A percentile compares a stretch with the other conserved stretches of the same genome.
phyloP scores from a whole-genome alignment of 2,888 invertebrate genomes.

The Thecocarcelia acutangulata region DNA sequence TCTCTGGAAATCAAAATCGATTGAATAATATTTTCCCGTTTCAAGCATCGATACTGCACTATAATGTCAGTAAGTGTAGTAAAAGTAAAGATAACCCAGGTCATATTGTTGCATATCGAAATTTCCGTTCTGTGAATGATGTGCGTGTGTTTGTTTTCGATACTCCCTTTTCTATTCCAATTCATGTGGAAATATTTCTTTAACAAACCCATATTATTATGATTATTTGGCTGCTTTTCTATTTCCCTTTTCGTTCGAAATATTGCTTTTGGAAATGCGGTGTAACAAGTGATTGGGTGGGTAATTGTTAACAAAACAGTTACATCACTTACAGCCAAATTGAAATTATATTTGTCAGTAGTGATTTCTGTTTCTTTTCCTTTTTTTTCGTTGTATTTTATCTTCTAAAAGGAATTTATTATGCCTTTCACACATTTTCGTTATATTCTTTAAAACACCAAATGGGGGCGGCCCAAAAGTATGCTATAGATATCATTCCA shows the following conservation, averaged over 20 bases:
- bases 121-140: no score
- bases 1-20: no score
- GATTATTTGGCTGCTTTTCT: not conserved
- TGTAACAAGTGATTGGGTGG: slow-evolving; percentile 71
- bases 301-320: slow-evolving; percentile 60
- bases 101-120: slow-evolving; percentile 48
- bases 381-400: slow-evolving; percentile 3
- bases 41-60: no score
- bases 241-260: not conserved
- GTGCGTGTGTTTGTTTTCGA: no score
- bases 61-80: no score
- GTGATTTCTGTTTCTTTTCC: slow-evolving; percentile 51
- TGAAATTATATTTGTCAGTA: slow-evolving; percentile 64
- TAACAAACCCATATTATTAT: not conserved
- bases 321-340: slow-evolving; percentile 61
- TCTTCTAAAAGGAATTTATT: not conserved
- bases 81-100: slow-evolving; percentile 20
- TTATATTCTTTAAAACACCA: slow-evolving; percentile 6
- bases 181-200: no score
- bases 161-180: no score
- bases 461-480: slow-evolving; percentile 16
- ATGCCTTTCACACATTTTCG: slow-evolving; percentile 9
- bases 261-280: slow-evolving; percentile 36
- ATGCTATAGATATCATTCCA: slow-evolving; percentile 18
- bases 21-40: no score